phyloP scores from a whole-genome alignment of 2,113 vertebrate species.

The Dendropsophus ebraccatus region DNA sequence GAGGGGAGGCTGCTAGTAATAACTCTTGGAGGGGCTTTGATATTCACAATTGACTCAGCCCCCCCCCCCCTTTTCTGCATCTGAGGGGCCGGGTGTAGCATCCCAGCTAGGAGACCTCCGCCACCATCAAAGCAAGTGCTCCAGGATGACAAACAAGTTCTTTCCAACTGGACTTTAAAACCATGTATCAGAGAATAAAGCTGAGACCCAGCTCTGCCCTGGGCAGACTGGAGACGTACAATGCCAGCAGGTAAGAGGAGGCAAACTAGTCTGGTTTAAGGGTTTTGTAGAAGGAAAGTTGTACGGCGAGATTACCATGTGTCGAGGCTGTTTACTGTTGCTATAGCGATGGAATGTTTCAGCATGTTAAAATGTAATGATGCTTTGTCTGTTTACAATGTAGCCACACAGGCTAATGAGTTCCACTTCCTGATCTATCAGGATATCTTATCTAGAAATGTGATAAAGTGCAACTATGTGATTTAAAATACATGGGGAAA shows the following conservation, averaged over 20 bases:
- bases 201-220: slow-evolving; percentile 71
- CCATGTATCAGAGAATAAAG: slow-evolving; percentile 67
- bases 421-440: background rate
- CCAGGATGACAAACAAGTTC: background rate
- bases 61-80: background rate
- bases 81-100: background rate
- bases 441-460: background rate
- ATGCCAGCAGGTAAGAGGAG: slow-evolving; percentile 72
- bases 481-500: too few species aligned
- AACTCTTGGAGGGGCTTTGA: slow-evolving; percentile 1
- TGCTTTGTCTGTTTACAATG: background rate
- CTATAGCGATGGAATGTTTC: slow-evolving; percentile 64
- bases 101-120: background rate
- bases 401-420: background rate
- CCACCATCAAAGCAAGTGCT: background rate
- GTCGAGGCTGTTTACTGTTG: slow-evolving; percentile 70
- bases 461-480: too few species aligned
- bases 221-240: slow-evolving; percentile 73
- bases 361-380: background rate
- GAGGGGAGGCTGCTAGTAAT: background rate
- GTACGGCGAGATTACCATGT: background rate
- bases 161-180: slow-evolving; percentile 8
- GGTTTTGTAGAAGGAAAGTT: background rate
- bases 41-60: background rate
- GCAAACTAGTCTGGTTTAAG: background rate